phyloP scores from a whole-genome alignment of 2,888 invertebrate genomes.

The Oxycera nigricornis region DNA sequence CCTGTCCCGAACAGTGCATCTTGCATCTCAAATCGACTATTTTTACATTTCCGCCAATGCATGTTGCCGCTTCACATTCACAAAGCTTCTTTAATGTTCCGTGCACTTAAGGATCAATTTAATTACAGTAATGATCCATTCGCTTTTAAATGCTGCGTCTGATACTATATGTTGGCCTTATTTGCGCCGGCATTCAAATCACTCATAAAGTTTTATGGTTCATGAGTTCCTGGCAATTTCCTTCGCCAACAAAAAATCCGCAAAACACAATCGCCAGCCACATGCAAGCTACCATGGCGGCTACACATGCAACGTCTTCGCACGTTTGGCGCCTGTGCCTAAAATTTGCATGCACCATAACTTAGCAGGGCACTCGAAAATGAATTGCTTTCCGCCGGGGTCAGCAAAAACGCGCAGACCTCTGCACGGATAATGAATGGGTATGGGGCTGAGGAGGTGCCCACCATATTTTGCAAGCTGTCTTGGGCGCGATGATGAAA shows the following conservation, averaged over 20 bases:
- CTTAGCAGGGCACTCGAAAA: not conserved
- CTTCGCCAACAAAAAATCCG: not conserved
- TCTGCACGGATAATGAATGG: conserved; percentile 38
- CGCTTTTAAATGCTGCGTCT: not conserved
- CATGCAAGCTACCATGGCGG: not conserved
- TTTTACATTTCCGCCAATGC: no score
- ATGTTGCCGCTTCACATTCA: not conserved
- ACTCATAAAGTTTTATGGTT: conserved; percentile 31
- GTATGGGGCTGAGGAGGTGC: conserved; percentile 41
- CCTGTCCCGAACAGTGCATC: no score
- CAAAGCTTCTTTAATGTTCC: not conserved
- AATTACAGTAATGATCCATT: conserved; percentile 14
- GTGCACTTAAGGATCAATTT: not conserved
- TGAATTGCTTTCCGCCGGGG: not conserved
- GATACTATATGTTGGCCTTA: not conserved
- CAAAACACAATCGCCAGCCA: not conserved
- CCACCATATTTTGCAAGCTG: conserved; percentile 33
- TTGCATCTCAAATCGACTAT: no score
- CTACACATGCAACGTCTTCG: conserved; percentile 9
- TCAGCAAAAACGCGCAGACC: not conserved
- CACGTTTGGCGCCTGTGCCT: not conserved
- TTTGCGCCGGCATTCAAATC: not conserved
- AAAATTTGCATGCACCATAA: conserved; percentile 25
- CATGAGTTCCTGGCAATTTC: conserved; percentile 7
- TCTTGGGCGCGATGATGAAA: not conserved